Evolutionary conservation across 1,140 invertebrate genomes (phyloP), one percentile per base, ranked within the genome.

Genomic region (Vanessa atalanta): DNA sequence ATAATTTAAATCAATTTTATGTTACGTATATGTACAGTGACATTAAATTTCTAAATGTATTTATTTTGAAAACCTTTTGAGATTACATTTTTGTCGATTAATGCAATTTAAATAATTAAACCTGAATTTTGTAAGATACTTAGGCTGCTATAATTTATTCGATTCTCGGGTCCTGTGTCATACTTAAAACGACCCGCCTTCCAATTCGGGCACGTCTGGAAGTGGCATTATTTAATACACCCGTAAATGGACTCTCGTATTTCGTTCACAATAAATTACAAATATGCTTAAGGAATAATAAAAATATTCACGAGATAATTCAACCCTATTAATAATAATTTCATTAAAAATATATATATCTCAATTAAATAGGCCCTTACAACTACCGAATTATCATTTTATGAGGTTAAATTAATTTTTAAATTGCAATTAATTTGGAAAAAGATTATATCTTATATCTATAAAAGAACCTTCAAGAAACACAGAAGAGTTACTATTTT

Each of bases 261-360:
- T 79, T 77, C 53, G 26, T 60, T 65, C 23, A 60, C 55, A 70
- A 81, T 64, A 77, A 78, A 77, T 75, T 73, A 31, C 43, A 7
- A 65, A 48, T 65, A 43, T 65, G 43, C 64, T 65, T 23, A 20
- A 15, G 47, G 23, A 20, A 60, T 26, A 26, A 26, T 60, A 26
- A 12, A 60, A 60, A 60, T 60, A 26, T n/a, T 60, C 12, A 26
- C 20, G 8, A 60, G 55, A 60, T 20, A 6, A 13, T 60, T n/a
- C 55, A 60, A 60, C 31, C 3, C 23, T 14, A 60, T 60, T 11
- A 60, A 26, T 7, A 55, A 20, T 43, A 43, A 43, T 9, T 43
- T 1, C 7, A n/a, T 14, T 51, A 0, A 14, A n/a, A 51, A 15
- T 51, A 15, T 14, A n/a, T 4, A 31, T 31, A 20, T 20, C 26